Evolutionary conservation across 2,113 vertebrate species (phyloP).

Genomic region (Vireo altiloquus): DNA sequence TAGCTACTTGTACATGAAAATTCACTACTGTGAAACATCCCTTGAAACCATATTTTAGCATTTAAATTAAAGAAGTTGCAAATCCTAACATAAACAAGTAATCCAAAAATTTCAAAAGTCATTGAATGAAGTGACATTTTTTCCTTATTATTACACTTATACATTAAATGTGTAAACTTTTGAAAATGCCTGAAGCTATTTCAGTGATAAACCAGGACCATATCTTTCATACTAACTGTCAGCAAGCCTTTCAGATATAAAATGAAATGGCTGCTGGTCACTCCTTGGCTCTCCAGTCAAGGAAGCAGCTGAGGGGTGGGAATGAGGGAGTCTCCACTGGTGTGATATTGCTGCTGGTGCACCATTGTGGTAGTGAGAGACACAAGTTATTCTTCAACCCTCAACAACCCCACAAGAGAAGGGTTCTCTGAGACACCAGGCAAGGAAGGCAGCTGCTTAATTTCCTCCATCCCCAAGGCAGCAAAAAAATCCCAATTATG

Average conservation of each 20-base stretch:
- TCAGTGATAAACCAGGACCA: neutral
- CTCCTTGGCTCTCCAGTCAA: neutral
- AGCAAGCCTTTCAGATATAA: neutral
- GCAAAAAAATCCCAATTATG: neutral
- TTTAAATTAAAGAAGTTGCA: neutral
- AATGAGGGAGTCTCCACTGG: neutral
- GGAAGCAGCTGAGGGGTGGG: neutral
- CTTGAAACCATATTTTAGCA: neutral
- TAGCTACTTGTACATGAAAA: neutral
- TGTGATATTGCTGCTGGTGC: neutral
- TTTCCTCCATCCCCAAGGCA: neutral
- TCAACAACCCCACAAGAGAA: neutral
- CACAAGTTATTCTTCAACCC: neutral
- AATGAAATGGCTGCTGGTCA: neutral
- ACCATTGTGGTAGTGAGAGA: accelerated
- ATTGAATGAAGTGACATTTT: no score
- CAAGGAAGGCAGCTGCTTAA: neutral
- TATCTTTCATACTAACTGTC: neutral
- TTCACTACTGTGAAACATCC: neutral
- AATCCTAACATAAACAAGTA: neutral
- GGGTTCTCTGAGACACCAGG: neutral
- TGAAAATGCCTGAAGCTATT: neutral
- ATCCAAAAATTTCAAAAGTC: neutral
- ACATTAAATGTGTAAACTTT: neutral
- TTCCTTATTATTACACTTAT: neutral